phyloP scores from a whole-genome alignment of 2,797 vertebrate species.

The Sternotherus odoratus region DNA sequence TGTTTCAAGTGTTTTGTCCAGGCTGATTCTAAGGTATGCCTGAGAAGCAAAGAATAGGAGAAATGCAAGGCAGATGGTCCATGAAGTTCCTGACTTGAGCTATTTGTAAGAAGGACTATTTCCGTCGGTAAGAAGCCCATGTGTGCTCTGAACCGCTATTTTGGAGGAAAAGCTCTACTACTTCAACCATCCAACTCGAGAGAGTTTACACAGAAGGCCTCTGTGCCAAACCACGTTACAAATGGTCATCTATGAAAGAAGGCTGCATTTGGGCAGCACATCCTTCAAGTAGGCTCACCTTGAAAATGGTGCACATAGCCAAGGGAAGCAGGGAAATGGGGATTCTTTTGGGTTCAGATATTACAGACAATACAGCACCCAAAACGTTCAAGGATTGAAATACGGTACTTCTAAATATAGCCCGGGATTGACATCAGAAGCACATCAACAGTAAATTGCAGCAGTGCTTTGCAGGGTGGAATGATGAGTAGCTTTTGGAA shows the following conservation, averaged over 20 bases:
- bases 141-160: not conserved
- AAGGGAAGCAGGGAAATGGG: not conserved
- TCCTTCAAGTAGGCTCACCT: not conserved
- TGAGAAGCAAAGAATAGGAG: not conserved
- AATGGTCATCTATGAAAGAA: not conserved
- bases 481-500: not conserved
- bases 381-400: not conserved
- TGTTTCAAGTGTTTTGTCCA: not conserved
- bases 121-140: not conserved
- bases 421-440: not conserved
- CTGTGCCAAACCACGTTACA: not conserved
- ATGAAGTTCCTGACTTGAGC: not conserved
- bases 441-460: conserved; percentile 34
- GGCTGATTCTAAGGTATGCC: not conserved
- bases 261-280: not conserved
- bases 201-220: not conserved
- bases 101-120: not conserved
- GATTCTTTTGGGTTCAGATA: not conserved
- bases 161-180: not conserved
- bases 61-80: not conserved
- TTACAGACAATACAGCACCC: not conserved
- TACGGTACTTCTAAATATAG: not conserved
- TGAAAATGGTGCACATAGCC: not conserved
- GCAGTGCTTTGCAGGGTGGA: not conserved
- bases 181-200: not conserved